Percentiles rank a stretch among this genome's conserved stretches.
Evolutionary conservation across 2,113 vertebrate genomes (phyloP).

Genomic region (Pogonocichla stellata): DNA sequence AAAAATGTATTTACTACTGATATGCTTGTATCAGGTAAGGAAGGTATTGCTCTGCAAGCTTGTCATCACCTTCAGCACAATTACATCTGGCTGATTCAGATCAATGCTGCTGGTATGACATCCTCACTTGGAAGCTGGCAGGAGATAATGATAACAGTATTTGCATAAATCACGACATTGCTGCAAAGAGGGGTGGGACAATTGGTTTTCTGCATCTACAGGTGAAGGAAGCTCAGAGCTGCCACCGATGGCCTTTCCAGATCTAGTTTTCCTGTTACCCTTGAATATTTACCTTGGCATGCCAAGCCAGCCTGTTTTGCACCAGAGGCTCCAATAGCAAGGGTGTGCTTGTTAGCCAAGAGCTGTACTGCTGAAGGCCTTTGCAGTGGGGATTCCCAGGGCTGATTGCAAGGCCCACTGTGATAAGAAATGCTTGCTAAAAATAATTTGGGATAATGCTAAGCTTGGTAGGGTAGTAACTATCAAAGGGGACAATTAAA

Average conservation of each 20-base stretch:
- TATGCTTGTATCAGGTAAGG: not conserved
- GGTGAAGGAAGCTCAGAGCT: not conserved
- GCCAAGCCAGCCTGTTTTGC: not conserved
- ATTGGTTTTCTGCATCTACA: fast-evolving
- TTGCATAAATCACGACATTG: not conserved
- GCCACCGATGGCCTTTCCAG: not conserved
- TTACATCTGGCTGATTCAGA: not conserved
- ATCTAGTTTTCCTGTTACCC: not conserved
- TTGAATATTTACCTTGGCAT: not conserved
- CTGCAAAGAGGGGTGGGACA: not conserved
- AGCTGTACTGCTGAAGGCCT: not conserved
- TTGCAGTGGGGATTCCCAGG: not conserved
- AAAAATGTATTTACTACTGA: not conserved
- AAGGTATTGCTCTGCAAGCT: not conserved
- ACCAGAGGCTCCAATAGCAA: not conserved
- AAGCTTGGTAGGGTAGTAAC: not conserved
- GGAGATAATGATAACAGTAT: not conserved
- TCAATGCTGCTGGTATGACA: not conserved
- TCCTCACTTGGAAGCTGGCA: not conserved
- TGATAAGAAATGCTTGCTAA: not conserved
- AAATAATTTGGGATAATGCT: not conserved
- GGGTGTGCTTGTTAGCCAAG: not conserved
- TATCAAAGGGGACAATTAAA: not conserved
- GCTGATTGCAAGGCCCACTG: not conserved
- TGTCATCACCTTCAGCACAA: not conserved